Evolutionary conservation across 1,140 invertebrate genomes (phyloP).

Genomic region (Lordiphosa mommai): DNA sequence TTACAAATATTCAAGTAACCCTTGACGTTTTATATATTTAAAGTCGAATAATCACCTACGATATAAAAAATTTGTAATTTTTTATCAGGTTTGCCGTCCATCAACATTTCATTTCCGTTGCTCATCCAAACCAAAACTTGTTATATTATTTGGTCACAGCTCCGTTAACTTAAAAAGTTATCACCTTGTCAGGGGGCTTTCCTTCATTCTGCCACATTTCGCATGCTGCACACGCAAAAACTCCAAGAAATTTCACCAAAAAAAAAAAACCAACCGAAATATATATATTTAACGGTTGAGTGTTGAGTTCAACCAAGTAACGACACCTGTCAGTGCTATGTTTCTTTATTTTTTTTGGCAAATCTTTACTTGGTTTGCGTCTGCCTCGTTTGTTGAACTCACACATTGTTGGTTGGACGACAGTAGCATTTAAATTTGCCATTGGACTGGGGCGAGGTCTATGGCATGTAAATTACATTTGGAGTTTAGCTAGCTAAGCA

Average conservation of each 20-base stretch:
- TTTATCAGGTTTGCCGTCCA: background rate
- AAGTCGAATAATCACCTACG: too few species aligned
- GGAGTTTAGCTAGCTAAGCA: slow-evolving; percentile 30
- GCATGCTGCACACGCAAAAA: slow-evolving; percentile 56
- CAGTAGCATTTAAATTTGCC: slow-evolving; percentile 53
- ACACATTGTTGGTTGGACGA: slow-evolving; percentile 30
- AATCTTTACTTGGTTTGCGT: slow-evolving; percentile 27
- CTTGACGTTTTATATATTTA: too few species aligned
- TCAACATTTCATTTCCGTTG: background rate
- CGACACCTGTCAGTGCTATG: slow-evolving; percentile 49
- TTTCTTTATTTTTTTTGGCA: slow-evolving; percentile 45
- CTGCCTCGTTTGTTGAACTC: slow-evolving; percentile 56
- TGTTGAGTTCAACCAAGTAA: slow-evolving; percentile 20
- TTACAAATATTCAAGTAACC: too few species aligned
- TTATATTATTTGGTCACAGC: slow-evolving; percentile 25
- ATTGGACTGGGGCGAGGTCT: slow-evolving; percentile 64
- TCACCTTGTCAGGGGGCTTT: slow-evolving; percentile 43
- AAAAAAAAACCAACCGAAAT: slow-evolving; percentile 19
- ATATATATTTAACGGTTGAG: slow-evolving; percentile 36
- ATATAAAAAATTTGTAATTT: too few species aligned
- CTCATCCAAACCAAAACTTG: slow-evolving; percentile 3
- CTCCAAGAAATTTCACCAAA: slow-evolving; percentile 56
- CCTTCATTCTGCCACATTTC: slow-evolving; percentile 56
- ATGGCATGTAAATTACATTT: slow-evolving; percentile 71
- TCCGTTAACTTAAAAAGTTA: slow-evolving; percentile 51